Base-by-base conservation (phyloP, 2,797 vertebrate species). In the Catamblyrhynchus diadema region DNA sequence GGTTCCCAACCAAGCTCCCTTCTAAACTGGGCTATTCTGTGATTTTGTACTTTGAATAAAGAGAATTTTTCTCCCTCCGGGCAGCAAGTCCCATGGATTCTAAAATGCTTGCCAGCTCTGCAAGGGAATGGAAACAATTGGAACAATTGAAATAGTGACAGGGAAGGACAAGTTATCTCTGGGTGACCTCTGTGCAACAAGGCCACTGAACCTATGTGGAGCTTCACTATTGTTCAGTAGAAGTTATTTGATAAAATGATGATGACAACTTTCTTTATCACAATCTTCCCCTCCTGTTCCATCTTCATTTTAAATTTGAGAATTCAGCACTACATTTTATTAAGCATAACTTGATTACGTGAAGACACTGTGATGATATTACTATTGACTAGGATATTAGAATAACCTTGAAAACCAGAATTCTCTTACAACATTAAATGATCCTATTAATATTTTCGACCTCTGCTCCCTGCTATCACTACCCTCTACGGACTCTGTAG, bases 171-270 rank as follows among this genome's bases (percentile, higher is more conserved):
- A 10, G 30, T 27, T 90, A 54, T 77, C 41, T 42, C 73, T 67
- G 62, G 70, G 83, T 94, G 53, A 88, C 89, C 86, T 94, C 90
- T 87, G 53, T 72, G 95, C 86, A 66, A 41, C 78, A 59, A 90
- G 86, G 61, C 48, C 79, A 88, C 79, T 21, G 33, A 96, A 83
- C 59, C 69, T 64, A 5, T 10, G 50, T 53, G 61, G 14, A 91
- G 48, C 18, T 14, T 83, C 14, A 54, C 39, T 15, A 94, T 82
- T 96, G 70, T 86, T 96, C 57, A 27, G 42, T 5, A 93, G 57
- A 93, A 96, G 57, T 93, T 91, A 86, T 84, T 93, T 93, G 81
- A 96, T 88, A 96, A 95, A 96, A 96, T 95, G 91, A 95, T 90
- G 56, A 96, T 96, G 91, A 92, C 92, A 96, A 95, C 93, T 96